Evolutionary conservation across 2,797 vertebrate species (phyloP).

Genomic region (Cuculus canorus): DNA sequence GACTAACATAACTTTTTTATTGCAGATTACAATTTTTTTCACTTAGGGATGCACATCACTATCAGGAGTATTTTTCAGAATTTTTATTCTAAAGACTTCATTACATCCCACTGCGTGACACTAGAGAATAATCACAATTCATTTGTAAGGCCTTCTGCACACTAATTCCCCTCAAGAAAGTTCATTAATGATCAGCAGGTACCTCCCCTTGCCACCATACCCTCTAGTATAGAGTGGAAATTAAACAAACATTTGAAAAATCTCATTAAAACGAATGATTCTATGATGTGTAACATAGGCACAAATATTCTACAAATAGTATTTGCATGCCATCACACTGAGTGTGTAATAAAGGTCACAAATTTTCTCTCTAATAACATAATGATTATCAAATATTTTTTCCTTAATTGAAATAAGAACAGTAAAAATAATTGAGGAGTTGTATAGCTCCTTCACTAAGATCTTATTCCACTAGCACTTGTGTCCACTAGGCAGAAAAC

Average conservation of each 20-base stretch:
- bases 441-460: not conserved
- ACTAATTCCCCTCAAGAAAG: not conserved
- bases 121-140: not conserved
- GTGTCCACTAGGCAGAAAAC: not conserved
- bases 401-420: not conserved
- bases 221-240: not conserved
- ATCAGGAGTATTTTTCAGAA: not conserved
- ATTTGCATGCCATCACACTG: not conserved
- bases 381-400: not conserved
- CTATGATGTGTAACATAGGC: not conserved
- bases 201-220: not conserved
- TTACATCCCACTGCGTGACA: not conserved
- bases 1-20: not conserved
- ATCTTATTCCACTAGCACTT: not conserved
- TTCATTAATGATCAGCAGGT: not conserved
- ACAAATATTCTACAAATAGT: not conserved
- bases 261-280: not conserved
- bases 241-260: constrained; percentile 29
- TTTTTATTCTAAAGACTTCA: not conserved
- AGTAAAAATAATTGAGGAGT: not conserved
- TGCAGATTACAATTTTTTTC: not conserved
- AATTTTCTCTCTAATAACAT: not conserved
- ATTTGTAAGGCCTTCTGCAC: not conserved
- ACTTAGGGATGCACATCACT: accelerated
- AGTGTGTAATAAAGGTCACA: not conserved